Percentiles rank a stretch among this genome's conserved stretches.
phyloP scores from a whole-genome alignment of 2,113 vertebrate species.

The Pristiophorus japonicus region DNA sequence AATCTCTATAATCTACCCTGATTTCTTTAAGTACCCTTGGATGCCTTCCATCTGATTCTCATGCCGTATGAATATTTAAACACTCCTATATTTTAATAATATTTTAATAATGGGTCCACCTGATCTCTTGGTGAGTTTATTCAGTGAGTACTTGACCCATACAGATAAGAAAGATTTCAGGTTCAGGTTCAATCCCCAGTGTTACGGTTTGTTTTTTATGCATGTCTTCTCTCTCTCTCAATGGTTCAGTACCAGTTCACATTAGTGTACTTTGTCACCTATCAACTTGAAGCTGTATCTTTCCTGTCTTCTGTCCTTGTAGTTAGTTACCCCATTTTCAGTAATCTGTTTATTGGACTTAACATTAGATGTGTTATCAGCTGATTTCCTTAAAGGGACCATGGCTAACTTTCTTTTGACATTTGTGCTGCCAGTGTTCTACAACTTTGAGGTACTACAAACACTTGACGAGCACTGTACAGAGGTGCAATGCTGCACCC shows the following conservation, averaged over 20 bases:
- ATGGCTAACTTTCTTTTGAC: no score
- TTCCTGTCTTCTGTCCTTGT: not conserved
- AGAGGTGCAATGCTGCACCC: no score
- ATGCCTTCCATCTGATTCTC: not conserved
- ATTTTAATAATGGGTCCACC: not conserved
- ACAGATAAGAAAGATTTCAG: conserved; percentile 14
- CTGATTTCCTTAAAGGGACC: no score
- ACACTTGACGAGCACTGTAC: no score
- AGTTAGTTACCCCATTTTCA: not conserved
- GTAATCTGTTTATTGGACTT: not conserved
- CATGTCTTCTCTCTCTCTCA: not conserved
- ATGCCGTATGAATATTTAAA: not conserved
- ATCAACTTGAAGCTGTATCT: not conserved
- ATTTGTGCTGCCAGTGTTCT: no score
- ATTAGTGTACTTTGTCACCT: not conserved
- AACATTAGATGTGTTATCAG: no score
- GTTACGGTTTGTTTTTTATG: not conserved
- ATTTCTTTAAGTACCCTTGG: not conserved
- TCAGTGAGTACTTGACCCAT: not conserved
- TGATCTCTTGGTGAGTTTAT: not conserved
- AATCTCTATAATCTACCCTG: not conserved
- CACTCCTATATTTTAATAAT: not conserved
- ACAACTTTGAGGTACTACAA: no score
- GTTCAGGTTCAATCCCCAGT: not conserved
- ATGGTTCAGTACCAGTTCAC: not conserved